Base-by-base conservation (phyloP, 1,140 invertebrate species). In the Cyrtorhinus lividipennis region DNA sequence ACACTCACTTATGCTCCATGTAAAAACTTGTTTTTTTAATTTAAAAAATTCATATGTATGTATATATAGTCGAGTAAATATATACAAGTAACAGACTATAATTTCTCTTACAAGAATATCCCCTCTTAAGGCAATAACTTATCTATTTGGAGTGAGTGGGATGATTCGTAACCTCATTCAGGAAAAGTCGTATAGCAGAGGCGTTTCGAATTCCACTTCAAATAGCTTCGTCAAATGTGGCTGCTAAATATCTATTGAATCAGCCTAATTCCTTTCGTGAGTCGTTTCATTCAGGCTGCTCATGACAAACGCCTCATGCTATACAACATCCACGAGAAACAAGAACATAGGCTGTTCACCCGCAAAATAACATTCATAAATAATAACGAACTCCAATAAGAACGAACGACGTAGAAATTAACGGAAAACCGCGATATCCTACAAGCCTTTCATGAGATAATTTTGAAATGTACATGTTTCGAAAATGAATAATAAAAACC, bases 11-110 rank as follows among this genome's bases (percentile, higher is more conserved):
- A 38, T 38, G 15, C 24, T 18, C 15, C 2, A 24, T 57, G 24
- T 57, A 57, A 20, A 57, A 57, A 1, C 24, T 3, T 18, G 2
- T 57, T 57, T 8, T 22, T 2, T 23, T 22, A 22, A 15, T 23
- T 57, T 2, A 13, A 57, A 57, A 8, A 56, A 15, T 18, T 2
- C 20, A 23, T 20, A 57, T 8, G 56, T 24, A 62, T 25, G 24
- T 38, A 56, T 53, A 30, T 62, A 62, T 56, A 61, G 26, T 61
- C 24, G 38, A 24, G 53, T 62, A 56, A 57, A 62, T 62, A 62
- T 62, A 62, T 62, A 62, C 53, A 62, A 27, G 24, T 57, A 57
- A 62, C 62, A 62, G 48, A 62, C 62, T 62, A 62, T 62, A 62
- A 46, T 46, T 62, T 62, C 61, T 62, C 61, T 53, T 62, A 62